A percentile compares a stretch with the other conserved stretches of the same genome.
Evolutionary conservation across 2,888 invertebrate species (phyloP).

Genomic region (Atrina japonica): DNA sequence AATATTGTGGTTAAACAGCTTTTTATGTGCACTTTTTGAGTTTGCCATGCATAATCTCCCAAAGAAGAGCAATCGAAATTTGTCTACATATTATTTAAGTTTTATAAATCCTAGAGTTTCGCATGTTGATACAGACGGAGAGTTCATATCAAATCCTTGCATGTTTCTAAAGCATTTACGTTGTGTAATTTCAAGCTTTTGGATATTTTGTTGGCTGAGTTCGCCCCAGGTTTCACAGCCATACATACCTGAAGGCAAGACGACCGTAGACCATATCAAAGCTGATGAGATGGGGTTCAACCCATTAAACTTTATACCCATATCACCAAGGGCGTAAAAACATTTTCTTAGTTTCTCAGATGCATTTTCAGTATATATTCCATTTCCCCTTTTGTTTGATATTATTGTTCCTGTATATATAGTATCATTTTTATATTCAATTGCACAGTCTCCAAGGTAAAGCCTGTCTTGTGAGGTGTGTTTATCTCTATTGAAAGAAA

Average conservation of each 20-base stretch:
- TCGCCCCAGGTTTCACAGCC: conserved; percentile 1
- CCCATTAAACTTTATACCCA: neutral
- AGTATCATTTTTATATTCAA: neutral
- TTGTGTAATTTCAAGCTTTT: conserved; percentile 7
- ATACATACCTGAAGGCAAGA: neutral
- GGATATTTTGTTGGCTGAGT: neutral
- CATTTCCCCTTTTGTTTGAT: neutral
- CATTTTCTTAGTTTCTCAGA: neutral
- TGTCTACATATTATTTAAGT: neutral
- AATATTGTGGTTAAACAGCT: neutral
- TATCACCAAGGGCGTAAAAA: conserved; percentile 4
- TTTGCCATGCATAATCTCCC: neutral
- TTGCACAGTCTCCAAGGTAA: neutral
- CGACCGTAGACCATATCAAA: neutral
- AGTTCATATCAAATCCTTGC: neutral
- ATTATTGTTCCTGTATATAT: conserved; percentile 1
- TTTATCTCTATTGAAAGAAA: neutral
- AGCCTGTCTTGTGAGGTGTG: neutral
- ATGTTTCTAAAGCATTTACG: neutral
- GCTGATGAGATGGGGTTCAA: neutral
- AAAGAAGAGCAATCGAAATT: neutral
- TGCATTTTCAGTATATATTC: no score
- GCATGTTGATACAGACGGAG: neutral
- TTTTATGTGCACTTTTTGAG: neutral
- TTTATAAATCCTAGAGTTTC: neutral